Evolutionary conservation across 2,888 invertebrate species (phyloP).

Genomic region (Biston stratarius): DNA sequence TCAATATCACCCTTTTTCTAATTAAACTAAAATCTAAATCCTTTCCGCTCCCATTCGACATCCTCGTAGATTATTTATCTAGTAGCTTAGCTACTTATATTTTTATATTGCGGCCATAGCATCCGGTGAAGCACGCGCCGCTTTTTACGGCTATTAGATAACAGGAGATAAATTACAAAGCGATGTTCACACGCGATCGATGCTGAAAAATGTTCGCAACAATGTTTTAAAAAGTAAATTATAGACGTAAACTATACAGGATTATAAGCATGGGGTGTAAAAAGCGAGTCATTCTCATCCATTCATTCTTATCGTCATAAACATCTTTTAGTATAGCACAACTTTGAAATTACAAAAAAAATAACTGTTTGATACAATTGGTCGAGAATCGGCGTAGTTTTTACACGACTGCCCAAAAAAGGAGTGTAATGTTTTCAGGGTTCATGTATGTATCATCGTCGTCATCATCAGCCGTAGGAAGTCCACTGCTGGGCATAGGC

Average conservation of each 20-base stretch:
- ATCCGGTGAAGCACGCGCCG: slow-evolving; percentile 56
- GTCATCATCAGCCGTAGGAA: too few relatives aligned
- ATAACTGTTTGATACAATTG: too few relatives aligned
- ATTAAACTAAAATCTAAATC: neutral
- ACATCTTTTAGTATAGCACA: too few relatives aligned
- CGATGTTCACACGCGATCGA: slow-evolving; percentile 50
- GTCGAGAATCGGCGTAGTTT: too few relatives aligned
- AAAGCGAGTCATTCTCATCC: too few relatives aligned
- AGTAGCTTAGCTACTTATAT: slow-evolving; percentile 15
- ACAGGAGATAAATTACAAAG: slow-evolving; percentile 64
- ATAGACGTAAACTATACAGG: neutral
- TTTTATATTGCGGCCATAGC: slow-evolving; percentile 12
- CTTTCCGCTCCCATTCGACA: neutral
- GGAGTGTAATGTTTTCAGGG: too few relatives aligned
- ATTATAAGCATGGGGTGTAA: neutral
- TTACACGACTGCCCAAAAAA: too few relatives aligned
- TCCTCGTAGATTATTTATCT: slow-evolving; percentile 6
- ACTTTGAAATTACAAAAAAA: too few relatives aligned
- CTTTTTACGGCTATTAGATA: slow-evolving; percentile 72
- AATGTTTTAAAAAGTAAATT: neutral
- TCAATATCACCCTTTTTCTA: neutral
- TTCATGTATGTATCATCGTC: too few relatives aligned
- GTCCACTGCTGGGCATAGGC: too few relatives aligned
- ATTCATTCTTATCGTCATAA: too few relatives aligned
- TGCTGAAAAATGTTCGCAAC: slow-evolving; percentile 11